These are phyloP conservation scores for Argentina silus DNA, from an alignment of 2,797 vertebrate genomes.

Conservation along the genomic window DNA sequence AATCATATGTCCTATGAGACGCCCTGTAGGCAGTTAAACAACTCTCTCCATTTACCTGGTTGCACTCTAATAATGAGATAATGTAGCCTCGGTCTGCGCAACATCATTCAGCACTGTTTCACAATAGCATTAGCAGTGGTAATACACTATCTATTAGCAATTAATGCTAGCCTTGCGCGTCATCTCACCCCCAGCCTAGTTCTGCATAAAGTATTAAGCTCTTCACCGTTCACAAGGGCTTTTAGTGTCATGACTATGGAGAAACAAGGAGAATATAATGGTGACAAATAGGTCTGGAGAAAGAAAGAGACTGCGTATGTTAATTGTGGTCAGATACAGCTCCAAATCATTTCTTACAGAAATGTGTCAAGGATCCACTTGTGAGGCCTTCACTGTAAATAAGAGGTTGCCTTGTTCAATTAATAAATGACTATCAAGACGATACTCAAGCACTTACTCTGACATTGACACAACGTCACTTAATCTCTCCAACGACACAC, in stretches of 20 bases:
- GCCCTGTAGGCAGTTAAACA: not conserved
- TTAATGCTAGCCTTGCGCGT: not conserved
- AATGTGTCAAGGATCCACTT: too few species aligned
- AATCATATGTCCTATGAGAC: not conserved
- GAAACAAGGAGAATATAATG: too few species aligned
- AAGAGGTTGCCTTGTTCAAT: too few species aligned
- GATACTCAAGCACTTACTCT: too few species aligned
- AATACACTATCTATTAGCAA: conserved; percentile 4
- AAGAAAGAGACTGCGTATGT: too few species aligned
- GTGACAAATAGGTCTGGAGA: too few species aligned
- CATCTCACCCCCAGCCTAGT: not conserved
- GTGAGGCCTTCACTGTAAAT: too few species aligned
- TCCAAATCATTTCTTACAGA: too few species aligned
- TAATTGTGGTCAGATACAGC: too few species aligned
- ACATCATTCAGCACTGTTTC: not conserved
- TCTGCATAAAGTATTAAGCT: not conserved
- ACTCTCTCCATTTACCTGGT: not conserved
- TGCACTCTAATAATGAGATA: not conserved
- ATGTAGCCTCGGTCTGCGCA: not conserved
- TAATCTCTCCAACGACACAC: not conserved
- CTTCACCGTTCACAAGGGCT: too few species aligned
- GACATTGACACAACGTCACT: not conserved
- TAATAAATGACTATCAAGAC: too few species aligned
- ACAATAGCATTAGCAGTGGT: conserved; percentile 1
- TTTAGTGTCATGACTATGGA: too few species aligned